Base-by-base conservation (phyloP, 2,113 vertebrate genomes). In the Sebastes fasciatus region DNA sequence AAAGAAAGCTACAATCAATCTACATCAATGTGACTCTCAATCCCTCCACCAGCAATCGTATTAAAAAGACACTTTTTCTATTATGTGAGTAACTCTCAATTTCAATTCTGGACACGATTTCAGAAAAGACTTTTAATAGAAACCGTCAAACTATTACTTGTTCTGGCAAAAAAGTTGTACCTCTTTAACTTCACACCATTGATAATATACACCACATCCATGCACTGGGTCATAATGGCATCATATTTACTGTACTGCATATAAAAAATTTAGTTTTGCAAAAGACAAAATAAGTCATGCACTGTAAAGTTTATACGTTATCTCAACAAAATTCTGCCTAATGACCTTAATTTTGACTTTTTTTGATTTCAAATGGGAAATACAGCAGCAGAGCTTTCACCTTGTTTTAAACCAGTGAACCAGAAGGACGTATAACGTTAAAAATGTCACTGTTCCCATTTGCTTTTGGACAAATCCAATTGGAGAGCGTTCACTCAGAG, bases 401-500 rank as follows among this genome's bases (percentile, higher is more conserved):
- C 2, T 72, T 49, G 4, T 73, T 77, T 42, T 19, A 42, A 82
- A 60, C 26, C 45, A 84, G 48, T 79, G 68, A 89, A 87, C 84
- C 49, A 67, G 62, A 69, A 43, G 55, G 54, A 79, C 19, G 40
- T n/a, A 51, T 34, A 34, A 73, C 51, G 60, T 51, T 84, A 74
- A 78, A 78, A 89, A 82, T 52, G 54, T 77, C 72, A 72, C 66
- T 58, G 70, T 73, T 86, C 64, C 83, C 72, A 34, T 91, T 89
- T 74, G 72, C 79, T 73, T 5, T 65, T 61, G 61, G 78, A 86
- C 58, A 88, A 92, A 91, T 91, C 76, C 88, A 88, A 84, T 85
- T 75, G 63, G 11, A 64, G 17, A 78, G 76, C 26, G 63, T 63
- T 72, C 10, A 43, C 64, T 43, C 13, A 34, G 67, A 51, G 86